Percentiles rank a stretch among this genome's conserved stretches.
Conservation (phyloP, 2,888 invertebrate genomes). For the Andrena minutula region DNA sequence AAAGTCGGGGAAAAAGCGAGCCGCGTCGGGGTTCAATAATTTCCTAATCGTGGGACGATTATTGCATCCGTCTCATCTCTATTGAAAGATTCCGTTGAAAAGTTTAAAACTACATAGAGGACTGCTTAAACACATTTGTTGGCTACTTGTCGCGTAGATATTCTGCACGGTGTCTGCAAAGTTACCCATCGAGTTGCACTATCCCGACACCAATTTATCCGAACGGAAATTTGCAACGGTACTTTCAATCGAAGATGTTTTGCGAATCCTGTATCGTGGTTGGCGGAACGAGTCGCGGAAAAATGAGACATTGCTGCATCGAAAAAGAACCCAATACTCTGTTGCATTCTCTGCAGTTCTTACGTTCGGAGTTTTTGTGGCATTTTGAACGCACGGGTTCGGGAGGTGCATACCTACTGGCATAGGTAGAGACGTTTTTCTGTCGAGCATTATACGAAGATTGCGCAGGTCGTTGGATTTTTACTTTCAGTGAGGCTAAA, state of each 20-base stretch:
- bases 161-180: not conserved
- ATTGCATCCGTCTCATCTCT: not conserved
- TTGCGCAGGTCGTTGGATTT: not conserved
- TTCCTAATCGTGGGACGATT: not conserved
- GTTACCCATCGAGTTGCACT: not conserved
- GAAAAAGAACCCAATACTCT: not conserved
- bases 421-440: not conserved
- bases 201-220: conserved; percentile 5
- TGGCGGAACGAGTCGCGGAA: not conserved
- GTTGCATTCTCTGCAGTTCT: not conserved
- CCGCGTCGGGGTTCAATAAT: not conserved
- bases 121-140: conserved; percentile 47
- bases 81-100: not conserved
- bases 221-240: conserved; percentile 5
- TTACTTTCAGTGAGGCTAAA: conserved; percentile 3
- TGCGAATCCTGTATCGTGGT: no score
- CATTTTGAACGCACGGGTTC: not conserved
- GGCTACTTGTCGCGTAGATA: not conserved
- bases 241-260: not conserved
- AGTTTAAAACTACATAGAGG: conserved; percentile 35
- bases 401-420: not conserved
- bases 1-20: conserved; percentile 8
- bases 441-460: not conserved
- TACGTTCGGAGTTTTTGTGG: not conserved
- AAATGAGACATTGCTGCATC: not conserved